These are phyloP conservation scores for Naso thynnoides DNA, from an alignment of 2,797 vertebrate species.

Conservation along the genomic window DNA sequence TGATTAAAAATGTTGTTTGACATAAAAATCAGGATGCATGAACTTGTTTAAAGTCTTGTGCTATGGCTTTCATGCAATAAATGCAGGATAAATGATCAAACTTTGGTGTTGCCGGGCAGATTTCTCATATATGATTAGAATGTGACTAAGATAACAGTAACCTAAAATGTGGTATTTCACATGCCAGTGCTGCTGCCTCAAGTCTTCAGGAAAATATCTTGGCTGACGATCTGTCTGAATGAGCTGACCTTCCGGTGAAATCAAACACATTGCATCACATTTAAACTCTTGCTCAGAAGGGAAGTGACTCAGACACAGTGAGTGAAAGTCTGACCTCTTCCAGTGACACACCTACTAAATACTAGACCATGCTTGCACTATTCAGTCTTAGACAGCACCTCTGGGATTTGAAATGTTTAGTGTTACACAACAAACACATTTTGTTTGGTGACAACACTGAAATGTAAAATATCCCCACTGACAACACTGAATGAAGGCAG, in stretches of 20 bases:
- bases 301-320: slow-evolving; percentile 59
- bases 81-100: not conserved
- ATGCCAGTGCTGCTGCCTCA: not conserved
- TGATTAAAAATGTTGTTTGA: not conserved
- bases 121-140: not conserved
- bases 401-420: slow-evolving; percentile 17
- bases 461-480: slow-evolving; percentile 34
- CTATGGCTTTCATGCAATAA: not conserved
- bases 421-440: slow-evolving; percentile 60
- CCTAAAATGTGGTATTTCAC: not conserved
- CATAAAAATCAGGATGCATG: not conserved
- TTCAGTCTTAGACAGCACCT: not conserved
- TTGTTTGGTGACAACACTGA: slow-evolving; percentile 22
- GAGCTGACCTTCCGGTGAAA: slow-evolving; percentile 18
- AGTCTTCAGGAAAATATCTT: not conserved
- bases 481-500: not conserved
- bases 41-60: not conserved
- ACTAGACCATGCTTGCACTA: slow-evolving; percentile 33
- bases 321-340: slow-evolving; percentile 56
- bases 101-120: not conserved
- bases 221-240: not conserved
- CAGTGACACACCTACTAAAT: slow-evolving; percentile 37
- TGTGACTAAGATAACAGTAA: not conserved
- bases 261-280: slow-evolving; percentile 28
- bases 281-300: slow-evolving; percentile 23